Evolutionary conservation across 2,113 vertebrate species (phyloP).

Genomic region (Turnix velox): DNA sequence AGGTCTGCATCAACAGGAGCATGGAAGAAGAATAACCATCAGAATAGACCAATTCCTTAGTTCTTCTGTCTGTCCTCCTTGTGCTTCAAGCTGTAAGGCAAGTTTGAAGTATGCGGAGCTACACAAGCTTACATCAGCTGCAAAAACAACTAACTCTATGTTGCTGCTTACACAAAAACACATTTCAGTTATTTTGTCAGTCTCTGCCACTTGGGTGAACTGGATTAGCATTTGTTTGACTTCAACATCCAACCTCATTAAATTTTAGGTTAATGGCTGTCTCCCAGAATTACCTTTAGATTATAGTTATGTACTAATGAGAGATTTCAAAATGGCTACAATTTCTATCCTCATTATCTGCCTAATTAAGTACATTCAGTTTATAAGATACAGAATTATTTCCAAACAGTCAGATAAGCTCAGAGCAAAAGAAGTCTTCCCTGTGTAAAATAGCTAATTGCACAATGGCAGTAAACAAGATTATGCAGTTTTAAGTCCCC

Average conservation of each 20-base stretch:
- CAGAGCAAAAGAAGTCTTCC: not conserved
- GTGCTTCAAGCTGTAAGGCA: not conserved
- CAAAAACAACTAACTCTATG: not conserved
- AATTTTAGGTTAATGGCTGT: not conserved
- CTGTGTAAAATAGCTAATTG: not conserved
- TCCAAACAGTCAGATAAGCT: not conserved
- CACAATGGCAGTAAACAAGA: not conserved
- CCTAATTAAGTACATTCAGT: not conserved
- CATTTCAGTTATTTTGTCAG: not conserved
- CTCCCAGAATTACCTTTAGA: not conserved
- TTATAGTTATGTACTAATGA: not conserved
- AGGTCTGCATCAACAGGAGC: not conserved
- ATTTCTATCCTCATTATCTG: not conserved
- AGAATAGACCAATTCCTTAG: not conserved
- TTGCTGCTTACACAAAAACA: not conserved
- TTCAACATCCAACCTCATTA: not conserved
- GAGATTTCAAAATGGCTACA: not conserved
- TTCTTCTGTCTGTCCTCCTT: not conserved
- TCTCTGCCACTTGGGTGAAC: not conserved
- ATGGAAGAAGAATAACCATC: not conserved
- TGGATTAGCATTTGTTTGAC: not conserved
- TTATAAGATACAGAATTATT: not conserved
- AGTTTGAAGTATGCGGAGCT: not conserved
- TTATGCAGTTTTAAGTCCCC: not conserved
- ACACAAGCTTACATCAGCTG: not conserved